Evolutionary conservation across 2,113 vertebrate genomes (phyloP), one percentile per base, ranked within the genome.

Genomic region (Cochlearius cochlearius): DNA sequence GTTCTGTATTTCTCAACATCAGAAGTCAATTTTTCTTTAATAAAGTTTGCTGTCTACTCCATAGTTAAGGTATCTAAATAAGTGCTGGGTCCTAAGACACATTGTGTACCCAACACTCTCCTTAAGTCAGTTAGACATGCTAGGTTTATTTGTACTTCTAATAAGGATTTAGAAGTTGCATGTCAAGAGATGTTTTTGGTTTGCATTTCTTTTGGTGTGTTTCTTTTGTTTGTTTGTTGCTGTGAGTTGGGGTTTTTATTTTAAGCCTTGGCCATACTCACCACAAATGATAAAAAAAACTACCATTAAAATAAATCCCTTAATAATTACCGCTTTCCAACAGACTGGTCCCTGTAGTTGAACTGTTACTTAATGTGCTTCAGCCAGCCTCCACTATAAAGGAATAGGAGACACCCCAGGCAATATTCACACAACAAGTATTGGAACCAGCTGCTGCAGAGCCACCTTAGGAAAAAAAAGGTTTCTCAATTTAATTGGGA

Each of bases 401-500:
- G 94, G 97, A 97, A 97, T 94, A 15, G 90, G 97, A 98, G 98
- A 98, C 96, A 98, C 98, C 95, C 91, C 88, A 96, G 98, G 98
- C 98, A 97, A 98, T 97, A 97, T 98, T 99, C 99, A 99, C 98
- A 98, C 98, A 98, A 94, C 52, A 23, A 95, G 95, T 97, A 99
- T 99, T 98, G 91, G 97, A 99, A 98, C 98, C 99, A 99, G 99
- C 98, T 99, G 99, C 98, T 97, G 95, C 81, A 97, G 96, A 98
- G 98, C 97, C 98, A 98, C 97, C 97, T 97, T 94, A 97, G 98
- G 96, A 97, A 97, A 98, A 97, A 97, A 98, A 98, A 98, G 94
- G 92, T 98, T 98, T 98, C 98, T 97, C 98, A 97, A 97, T 98
- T 99, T 99, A 99, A 99, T 99, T 99, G 98, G 98, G 98, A 98